Conservation (phyloP, 1,140 invertebrate species). For the Marisa cornuarietis region DNA sequence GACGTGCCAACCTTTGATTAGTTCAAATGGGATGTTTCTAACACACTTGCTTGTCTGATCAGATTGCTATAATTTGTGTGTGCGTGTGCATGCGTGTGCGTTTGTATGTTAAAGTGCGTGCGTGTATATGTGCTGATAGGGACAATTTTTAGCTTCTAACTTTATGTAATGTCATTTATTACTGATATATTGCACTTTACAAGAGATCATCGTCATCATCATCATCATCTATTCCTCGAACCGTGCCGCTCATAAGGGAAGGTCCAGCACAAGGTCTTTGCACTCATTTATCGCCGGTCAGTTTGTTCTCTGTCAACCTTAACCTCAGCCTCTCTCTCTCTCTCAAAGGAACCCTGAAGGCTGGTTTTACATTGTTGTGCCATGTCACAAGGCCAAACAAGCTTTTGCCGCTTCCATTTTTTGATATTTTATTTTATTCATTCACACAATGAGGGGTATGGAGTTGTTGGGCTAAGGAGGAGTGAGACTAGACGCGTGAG, state of each 20-base stretch:
- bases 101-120: conserved; percentile 1
- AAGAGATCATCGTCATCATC: background rate
- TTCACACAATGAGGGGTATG: too few species aligned
- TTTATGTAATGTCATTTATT: background rate
- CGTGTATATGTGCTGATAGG: background rate
- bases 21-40: too few species aligned
- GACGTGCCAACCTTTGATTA: too few species aligned
- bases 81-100: background rate
- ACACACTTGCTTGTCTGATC: too few species aligned
- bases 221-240: background rate
- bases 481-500: too few species aligned
- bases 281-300: background rate
- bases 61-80: background rate
- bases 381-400: background rate
- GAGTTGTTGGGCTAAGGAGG: too few species aligned
- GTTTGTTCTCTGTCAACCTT: too few species aligned
- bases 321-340: background rate
- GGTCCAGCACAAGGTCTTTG: background rate
- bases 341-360: background rate
- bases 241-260: background rate
- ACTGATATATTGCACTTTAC: background rate
- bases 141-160: background rate
- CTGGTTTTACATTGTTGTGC: too few species aligned
- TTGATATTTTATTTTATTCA: too few species aligned
- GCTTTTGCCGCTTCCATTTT: too few species aligned